phyloP scores from a whole-genome alignment of 2,113 vertebrate species.

The Ciconia stormi region DNA sequence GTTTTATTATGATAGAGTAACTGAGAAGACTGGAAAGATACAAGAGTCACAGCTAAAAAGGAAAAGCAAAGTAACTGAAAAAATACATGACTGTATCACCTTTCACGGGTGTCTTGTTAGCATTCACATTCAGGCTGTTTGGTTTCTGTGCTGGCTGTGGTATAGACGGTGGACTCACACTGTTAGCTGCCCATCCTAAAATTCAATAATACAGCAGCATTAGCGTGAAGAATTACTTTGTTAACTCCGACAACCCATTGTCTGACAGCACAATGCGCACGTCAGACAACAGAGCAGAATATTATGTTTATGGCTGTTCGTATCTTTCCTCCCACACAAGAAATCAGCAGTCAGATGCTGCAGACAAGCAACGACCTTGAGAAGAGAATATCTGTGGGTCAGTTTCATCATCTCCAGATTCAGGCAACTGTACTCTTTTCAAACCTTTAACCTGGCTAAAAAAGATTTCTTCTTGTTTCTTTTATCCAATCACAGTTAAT shows the following conservation, averaged over 20 bases:
- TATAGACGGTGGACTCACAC: conserved; percentile 25
- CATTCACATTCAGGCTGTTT: conserved; percentile 68
- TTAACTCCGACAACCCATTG: neutral
- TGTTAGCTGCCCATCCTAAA: conserved; percentile 79
- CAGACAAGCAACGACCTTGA: neutral
- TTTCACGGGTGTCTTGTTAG: conserved; percentile 64
- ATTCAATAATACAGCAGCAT: conserved; percentile 48
- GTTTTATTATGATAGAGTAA: neutral
- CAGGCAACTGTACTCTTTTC: neutral
- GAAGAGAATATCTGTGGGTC: neutral
- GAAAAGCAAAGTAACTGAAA: neutral
- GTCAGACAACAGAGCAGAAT: neutral
- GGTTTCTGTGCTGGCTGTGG: conserved; percentile 69
- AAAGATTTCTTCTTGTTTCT: neutral
- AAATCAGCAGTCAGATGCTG: neutral
- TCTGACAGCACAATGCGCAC: neutral
- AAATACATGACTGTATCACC: conserved; percentile 59
- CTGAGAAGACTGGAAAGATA: neutral
- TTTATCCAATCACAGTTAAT: neutral
- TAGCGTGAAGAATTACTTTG: neutral
- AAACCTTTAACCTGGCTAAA: neutral
- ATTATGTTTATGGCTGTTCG: accelerated
- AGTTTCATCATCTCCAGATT: neutral
- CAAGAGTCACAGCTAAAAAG: neutral
- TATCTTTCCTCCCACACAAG: neutral